Evolutionary conservation across 2,797 vertebrate species (phyloP), one percentile per base, ranked within the genome.

Genomic region (Siniperca obscura): DNA sequence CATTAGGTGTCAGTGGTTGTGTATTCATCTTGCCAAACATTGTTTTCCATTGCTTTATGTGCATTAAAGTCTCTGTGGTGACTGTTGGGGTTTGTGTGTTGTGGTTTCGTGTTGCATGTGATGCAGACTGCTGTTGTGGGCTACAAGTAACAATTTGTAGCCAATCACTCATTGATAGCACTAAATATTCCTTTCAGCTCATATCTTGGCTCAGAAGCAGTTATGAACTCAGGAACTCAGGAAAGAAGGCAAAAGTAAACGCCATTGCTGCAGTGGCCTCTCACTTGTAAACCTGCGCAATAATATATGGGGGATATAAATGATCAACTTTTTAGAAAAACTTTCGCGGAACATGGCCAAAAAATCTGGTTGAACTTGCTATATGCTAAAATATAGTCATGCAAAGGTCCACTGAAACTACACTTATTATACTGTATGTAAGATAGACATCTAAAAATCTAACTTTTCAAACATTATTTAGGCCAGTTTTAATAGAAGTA

Each of bases 1-100:
- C 68, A 67, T 55, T 48, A 55, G 7, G n/a, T 11, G 19, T 56
- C 34, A 76, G 48, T 36, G 2, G 30, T 50, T 55, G 34, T 62
- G 22, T 67, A 55, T 59, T 76, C 6, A 73, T 76, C n/a, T 56
- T 27, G 19, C 21, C 25, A 21, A 70, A 69, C 22, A 36, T 12
- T 68, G 27, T 68, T 78, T 71, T 34, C 36, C 1, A 3, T 57
- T n/a, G n/a, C 25, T 76, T 52, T 13, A 21, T 27, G 60, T 50
- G 21, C 70, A 74, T 71, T 52, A 55, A 40, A n/a, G 5, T 56
- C 55, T 65, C 34, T 48, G 38, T 56, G 27, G 46, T 44, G 66
- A 12, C 48, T 10, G 40, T 38, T 40, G 53, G 38, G 40, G 27
- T 67, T 8, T 50, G 27, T 70, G 48, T 40, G 27, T 25, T 66